Evolutionary conservation across 2,888 invertebrate species (phyloP), one percentile per base, ranked within the genome.

Genomic region (Antitype chi): DNA sequence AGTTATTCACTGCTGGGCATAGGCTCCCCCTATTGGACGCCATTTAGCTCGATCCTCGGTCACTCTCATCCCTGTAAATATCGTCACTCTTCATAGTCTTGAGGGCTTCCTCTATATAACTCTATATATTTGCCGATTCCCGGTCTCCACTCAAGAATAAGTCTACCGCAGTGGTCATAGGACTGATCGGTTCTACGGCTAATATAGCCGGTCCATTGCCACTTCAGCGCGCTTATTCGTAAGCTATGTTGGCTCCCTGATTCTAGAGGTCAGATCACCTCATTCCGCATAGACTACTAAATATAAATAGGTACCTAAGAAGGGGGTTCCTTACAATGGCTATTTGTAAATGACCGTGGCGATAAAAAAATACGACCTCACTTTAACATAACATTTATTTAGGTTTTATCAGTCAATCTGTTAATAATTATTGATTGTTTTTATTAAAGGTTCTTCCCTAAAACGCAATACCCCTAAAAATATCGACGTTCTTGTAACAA

Each of bases 401-500:
- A 32, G 55, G 23, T 49, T n/a, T 55, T 55, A 71, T 71, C 28
- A 70, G n/a, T 28, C 25, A 28, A 60, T 47, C 32, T 23, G 11
- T 47, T 17, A 43, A 52, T 7, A n/a, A 28, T 8, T 15, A 9
- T 23, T n/a, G 1, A 15, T 1, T 43, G 20, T 25, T 43, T 64
- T 52, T 43, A 28, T 43, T 32, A 60, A 20, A 52, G 13, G 13
- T 17, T 25, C 5, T 66, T 52, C 25, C 43, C 47, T 38, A 67
- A 53, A 71, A 28, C 63, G 69, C 52, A 70, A 66, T 67, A 63
- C 11, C 38, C 60, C 28, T n/a, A n/a, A 43, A 74, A 28, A 23
- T 70, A 60, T 20, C 25, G 59, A 52, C 7, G 20, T 43, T 64
- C 38, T 64, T 70, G 55, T 73, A 73, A 60, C 62, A 69, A 67